Evolutionary conservation across 2,888 invertebrate genomes (phyloP), one percentile per base, ranked within the genome.

Genomic region (Cephus nigrinus): DNA sequence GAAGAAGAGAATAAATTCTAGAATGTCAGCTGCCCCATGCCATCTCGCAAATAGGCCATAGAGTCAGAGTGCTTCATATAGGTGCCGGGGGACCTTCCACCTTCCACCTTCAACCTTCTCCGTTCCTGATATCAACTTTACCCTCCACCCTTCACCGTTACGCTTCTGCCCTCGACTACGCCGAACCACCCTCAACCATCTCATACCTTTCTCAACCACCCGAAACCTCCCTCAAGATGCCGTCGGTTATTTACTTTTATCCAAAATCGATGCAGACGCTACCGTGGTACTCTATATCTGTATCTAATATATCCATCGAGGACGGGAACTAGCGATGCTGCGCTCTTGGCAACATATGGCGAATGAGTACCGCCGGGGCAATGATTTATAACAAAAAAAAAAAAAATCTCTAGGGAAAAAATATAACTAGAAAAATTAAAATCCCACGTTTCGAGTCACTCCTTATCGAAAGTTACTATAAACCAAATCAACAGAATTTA

Each of bases 31-130:
- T 82, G 78, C 79, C 81, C 76, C 78, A 80, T 80, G 83, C 86
- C 86, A 85, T 88, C 82, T 84, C 84, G 79, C 84, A 88, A 89
- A 89, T 87, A 88, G 88, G 84, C 88, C 86, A 86, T 86, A 84
- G 84, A 85, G 84, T 82, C 83, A 79, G 84, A 87, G 87, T 87
- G 87, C 84, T 85, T 86, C 84, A 76, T 87, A 88, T 85, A 85
- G 86, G 84, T 83, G 82, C 81, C 86, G 80, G 82, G 86, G 87
- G 87, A 87, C 82, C 82, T 75, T 71, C 73, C 76, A 73, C 76
- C 78, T 73, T 74, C 74, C 36, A 87, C 82, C 82, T 75, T 71
- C 73, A 74, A 74, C 76, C 78, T 73, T 74, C 74, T 23, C 23
- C 55, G 55, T 55, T 55, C 55, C 5, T 23, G 55, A 55, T 55